Evolutionary conservation across 1,140 invertebrate genomes (phyloP), one percentile per base, ranked within the genome.

Genomic region (Drosophila pallidifrons): DNA sequence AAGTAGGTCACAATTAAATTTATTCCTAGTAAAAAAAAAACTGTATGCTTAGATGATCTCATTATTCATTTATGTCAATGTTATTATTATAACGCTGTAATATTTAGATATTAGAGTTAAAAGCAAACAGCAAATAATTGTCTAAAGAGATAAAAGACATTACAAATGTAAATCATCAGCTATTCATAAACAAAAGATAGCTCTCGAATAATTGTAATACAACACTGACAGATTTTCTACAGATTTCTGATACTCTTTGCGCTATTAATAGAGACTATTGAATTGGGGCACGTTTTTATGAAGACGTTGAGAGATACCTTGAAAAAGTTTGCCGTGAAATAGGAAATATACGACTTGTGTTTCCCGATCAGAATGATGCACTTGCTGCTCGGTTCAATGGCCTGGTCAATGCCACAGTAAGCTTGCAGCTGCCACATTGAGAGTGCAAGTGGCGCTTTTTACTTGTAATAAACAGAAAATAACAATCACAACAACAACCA

Each of bases 401-500:
- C 59, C 73, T 13, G 45, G 73, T 45, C 67, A 75, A 70, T 75
- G 72, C 72, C 67, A 46, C 73, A 80, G 54, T 58, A 57, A 43
- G 51, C 35, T 49, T 41, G 6, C 41, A n/a, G 16, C 20, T 15
- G n/a, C 6, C 11, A 15, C 16, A 16, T 60, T n/a, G 38, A 35
- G 30, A 52, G 75, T 81, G 68, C 77, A 77, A 70, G 81, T 81
- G 81, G 65, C 69, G 81, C 81, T 83, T 83, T 83, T 83, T 83
- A 83, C 77, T 83, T 83, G 77, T 75, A 79, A 82, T 82, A 83
- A 83, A 83, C 66, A 58, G 8, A 66, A 54, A 79, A 45, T 45
- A 58, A 35, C 25, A 69, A 52, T 20, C 60, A 54, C 47, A 66
- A n/a, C 49, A 49, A 77, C 7, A 58, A 73, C 70, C 52, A 61